A percentile compares a stretch with the other conserved stretches of the same genome.
phyloP scores from a whole-genome alignment of 2,888 invertebrate genomes.

The Deilephila porcellus region DNA sequence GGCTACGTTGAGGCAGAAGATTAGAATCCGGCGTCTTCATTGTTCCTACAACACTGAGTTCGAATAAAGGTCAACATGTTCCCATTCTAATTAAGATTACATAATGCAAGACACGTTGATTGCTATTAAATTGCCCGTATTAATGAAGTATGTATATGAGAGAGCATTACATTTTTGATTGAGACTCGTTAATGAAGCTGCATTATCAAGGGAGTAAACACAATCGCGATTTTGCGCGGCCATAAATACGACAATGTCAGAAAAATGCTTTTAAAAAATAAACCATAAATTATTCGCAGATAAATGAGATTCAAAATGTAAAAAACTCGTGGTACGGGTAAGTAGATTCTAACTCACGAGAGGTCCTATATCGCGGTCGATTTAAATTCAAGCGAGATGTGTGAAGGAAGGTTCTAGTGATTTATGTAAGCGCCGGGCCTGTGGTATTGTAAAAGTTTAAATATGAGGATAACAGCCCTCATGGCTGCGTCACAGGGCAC shows the following conservation, averaged over 20 bases:
- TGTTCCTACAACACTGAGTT: constrained; percentile 41
- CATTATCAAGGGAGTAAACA: constrained; percentile 5
- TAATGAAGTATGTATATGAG: not conserved
- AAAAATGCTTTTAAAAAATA: constrained; percentile 7
- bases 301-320: constrained; percentile 55
- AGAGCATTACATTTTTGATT: constrained; percentile 1
- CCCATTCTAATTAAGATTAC: constrained; percentile 27
- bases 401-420: constrained; percentile 74
- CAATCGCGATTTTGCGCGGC: not conserved
- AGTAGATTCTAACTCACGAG: constrained; percentile 70
- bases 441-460: constrained; percentile 77
- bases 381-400: constrained; percentile 78
- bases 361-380: constrained; percentile 72
- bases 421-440: constrained; percentile 69
- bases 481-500: constrained; percentile 38
- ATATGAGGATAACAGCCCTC: constrained; percentile 61
- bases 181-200: constrained; percentile 6
- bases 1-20: constrained; percentile 34
- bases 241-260: constrained; percentile 15
- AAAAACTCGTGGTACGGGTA: constrained; percentile 50
- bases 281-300: constrained; percentile 43
- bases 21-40: constrained; percentile 43
- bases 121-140: not conserved
- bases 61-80: constrained; percentile 10
- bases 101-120: not conserved